These are phyloP conservation scores for Misgurnus anguillicaudatus DNA, from an alignment of 2,113 vertebrate species.

Conservation along the genomic window DNA sequence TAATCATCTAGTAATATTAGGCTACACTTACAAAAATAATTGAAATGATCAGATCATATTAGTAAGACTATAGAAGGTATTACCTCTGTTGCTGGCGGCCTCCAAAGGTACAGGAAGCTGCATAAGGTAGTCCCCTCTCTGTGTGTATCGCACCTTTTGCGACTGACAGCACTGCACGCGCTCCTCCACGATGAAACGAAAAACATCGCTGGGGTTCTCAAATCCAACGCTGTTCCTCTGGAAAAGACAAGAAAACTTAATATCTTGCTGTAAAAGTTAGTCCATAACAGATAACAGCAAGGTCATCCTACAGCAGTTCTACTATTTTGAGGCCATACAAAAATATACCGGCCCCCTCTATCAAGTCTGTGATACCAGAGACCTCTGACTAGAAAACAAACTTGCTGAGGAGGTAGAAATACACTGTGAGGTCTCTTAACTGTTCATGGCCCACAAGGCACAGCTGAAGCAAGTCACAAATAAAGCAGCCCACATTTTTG, in stretches of 20 bases:
- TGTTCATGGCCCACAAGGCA: conserved; percentile 25
- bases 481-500: conserved; percentile 19
- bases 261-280: too few relatives aligned
- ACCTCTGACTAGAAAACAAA: conserved; percentile 48
- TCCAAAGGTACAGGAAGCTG: conserved; percentile 90
- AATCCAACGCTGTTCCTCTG: conserved; percentile 91
- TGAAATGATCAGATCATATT: too few relatives aligned
- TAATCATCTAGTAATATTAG: too few relatives aligned
- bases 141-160: conserved; percentile 88
- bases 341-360: conserved; percentile 64
- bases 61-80: conserved; percentile 7
- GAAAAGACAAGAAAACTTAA: conserved; percentile 20
- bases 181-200: conserved; percentile 96
- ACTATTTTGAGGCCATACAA: conserved; percentile 68
- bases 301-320: conserved; percentile 36
- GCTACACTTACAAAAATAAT: too few relatives aligned
- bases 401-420: conserved; percentile 56
- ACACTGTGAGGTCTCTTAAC: conserved; percentile 30
- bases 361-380: conserved; percentile 41
- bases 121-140: conserved; percentile 94
- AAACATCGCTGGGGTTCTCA: conserved; percentile 93
- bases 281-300: conserved; percentile 41
- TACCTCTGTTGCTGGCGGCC: conserved; percentile 92
- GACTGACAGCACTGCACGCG: conserved; percentile 94
- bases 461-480: conserved; percentile 44